Conservation (phyloP, 2,888 invertebrate genomes). For the Elegia similella region DNA sequence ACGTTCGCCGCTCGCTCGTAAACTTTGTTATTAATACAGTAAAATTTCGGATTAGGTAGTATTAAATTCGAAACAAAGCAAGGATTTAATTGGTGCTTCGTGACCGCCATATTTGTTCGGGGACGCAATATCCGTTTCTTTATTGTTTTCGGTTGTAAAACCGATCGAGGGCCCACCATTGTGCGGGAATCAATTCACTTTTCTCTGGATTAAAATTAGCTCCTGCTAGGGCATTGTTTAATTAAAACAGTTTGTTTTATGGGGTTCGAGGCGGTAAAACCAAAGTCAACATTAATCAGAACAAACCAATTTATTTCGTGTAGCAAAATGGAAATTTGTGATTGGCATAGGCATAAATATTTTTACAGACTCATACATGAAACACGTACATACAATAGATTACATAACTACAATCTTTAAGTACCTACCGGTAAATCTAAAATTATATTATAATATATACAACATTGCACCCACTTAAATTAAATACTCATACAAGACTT, state of each 20-base stretch:
- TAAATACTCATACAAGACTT: slow-evolving; percentile 11
- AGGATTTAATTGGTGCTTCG: slow-evolving; percentile 75
- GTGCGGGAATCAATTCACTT: slow-evolving; percentile 26
- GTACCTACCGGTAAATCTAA: slow-evolving; percentile 18
- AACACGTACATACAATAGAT: slow-evolving; percentile 6
- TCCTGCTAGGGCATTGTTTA: slow-evolving; percentile 20
- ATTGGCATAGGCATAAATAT: slow-evolving; percentile 29
- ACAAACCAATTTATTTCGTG: slow-evolving; percentile 45
- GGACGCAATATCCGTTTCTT: slow-evolving; percentile 43
- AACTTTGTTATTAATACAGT: slow-evolving; percentile 78
- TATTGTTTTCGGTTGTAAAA: slow-evolving; percentile 49
- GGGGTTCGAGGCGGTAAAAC: slow-evolving; percentile 14
- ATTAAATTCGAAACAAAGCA: slow-evolving; percentile 78
- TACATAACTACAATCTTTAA: slow-evolving; percentile 11
- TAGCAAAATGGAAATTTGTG: slow-evolving; percentile 34
- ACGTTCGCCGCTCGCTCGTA: slow-evolving; percentile 49
- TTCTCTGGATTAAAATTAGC: slow-evolving; percentile 22
- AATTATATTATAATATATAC: slow-evolving; percentile 38
- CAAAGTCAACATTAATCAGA: slow-evolving; percentile 24
- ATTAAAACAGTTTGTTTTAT: slow-evolving; percentile 16
- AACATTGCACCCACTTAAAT: slow-evolving; percentile 36
- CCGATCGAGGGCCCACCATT: slow-evolving; percentile 19
- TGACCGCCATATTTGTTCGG: slow-evolving; percentile 38
- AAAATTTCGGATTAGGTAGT: slow-evolving; percentile 77
- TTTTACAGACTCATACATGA: slow-evolving; percentile 35